A percentile compares a stretch with the other conserved stretches of the same genome.
Conservation (phyloP, 2,113 vertebrate species). For the Trematomus loennbergii region DNA sequence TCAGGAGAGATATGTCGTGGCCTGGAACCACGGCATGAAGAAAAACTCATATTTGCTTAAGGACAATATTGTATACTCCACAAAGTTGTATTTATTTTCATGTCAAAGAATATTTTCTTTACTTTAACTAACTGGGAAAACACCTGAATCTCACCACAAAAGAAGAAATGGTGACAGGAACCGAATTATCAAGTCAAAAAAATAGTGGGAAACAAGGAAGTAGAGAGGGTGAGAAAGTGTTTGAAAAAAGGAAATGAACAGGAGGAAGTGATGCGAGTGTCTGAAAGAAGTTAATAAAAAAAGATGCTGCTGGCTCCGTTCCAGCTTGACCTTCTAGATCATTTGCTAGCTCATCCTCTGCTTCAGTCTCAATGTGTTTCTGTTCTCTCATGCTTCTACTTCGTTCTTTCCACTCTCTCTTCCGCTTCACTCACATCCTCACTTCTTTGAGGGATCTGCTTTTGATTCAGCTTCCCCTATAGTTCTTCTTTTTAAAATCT, state of each 20-base stretch:
- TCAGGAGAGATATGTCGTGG: too few relatives aligned
- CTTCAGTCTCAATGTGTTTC: background rate
- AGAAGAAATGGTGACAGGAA: background rate
- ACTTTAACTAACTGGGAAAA: background rate
- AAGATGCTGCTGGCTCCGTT: background rate
- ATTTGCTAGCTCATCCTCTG: background rate
- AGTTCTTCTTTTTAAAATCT: background rate
- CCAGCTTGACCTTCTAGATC: conserved; percentile 6
- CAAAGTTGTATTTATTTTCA: background rate
- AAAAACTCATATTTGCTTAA: background rate
- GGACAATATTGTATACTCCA: background rate
- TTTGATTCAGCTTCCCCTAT: background rate
- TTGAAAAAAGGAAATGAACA: background rate
- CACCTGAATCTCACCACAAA: background rate
- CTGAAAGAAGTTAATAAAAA: background rate
- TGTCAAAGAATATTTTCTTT: background rate
- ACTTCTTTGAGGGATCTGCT: background rate
- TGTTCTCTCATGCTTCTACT: background rate
- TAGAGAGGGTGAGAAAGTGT: background rate
- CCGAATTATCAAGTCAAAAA: background rate
- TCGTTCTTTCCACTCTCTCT: background rate
- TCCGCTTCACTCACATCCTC: background rate
- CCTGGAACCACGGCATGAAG: background rate
- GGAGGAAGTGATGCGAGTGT: background rate
- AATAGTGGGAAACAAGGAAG: background rate